Conservation (phyloP, 2,113 vertebrate species). For the Dunckerocampus dactyliophorus region DNA sequence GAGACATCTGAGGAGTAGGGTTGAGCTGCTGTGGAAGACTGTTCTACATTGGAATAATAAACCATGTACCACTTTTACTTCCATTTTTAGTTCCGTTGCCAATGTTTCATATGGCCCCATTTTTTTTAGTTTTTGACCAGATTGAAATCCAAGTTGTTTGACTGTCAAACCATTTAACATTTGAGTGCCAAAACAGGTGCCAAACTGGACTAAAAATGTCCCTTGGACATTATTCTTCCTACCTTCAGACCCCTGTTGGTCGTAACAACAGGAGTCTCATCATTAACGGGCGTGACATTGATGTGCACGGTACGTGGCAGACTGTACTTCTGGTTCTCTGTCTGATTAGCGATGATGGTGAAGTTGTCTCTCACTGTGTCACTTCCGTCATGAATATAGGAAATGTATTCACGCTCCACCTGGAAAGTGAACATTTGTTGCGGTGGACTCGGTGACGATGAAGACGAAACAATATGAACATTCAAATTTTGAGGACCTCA, state of each 20-base stretch:
- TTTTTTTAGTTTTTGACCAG: no score
- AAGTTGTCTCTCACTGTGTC: slow-evolving; percentile 79
- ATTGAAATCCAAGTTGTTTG: no score
- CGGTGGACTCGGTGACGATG: not conserved
- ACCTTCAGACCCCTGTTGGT: slow-evolving; percentile 81
- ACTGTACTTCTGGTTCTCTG: slow-evolving; percentile 78
- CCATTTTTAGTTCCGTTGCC: not conserved
- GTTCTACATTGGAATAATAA: not conserved
- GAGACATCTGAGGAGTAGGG: not conserved
- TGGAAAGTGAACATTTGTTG: slow-evolving; percentile 39
- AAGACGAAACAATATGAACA: not conserved
- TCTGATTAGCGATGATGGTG: slow-evolving; percentile 78
- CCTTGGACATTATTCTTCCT: slow-evolving; percentile 14
- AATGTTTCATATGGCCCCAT: no score
- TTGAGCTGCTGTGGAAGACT: not conserved
- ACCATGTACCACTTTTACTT: not conserved
- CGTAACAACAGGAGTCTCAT: slow-evolving; percentile 76
- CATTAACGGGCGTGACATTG: slow-evolving; percentile 76
- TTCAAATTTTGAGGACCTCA: slow-evolving; percentile 68
- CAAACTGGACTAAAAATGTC: not conserved
- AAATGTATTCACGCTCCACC: slow-evolving; percentile 81
- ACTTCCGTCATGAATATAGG: slow-evolving; percentile 81
- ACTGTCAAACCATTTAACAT: no score
- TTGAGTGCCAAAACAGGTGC: no score
- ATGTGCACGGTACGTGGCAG: slow-evolving; percentile 71